phyloP scores from a whole-genome alignment of 2,888 invertebrate genomes.

The Mythimna impura region DNA sequence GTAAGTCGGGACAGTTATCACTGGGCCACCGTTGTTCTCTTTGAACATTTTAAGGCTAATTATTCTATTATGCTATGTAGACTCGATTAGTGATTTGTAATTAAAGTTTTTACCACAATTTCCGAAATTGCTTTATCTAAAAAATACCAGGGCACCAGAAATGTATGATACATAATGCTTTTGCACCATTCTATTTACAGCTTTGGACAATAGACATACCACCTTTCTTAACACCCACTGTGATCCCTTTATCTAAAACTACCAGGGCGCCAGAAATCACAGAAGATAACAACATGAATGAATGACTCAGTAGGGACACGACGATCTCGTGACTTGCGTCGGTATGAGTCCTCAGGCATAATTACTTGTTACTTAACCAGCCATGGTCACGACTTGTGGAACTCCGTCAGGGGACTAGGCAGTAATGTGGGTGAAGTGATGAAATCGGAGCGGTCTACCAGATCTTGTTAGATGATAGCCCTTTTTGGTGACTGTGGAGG shows the following conservation, averaged over 20 bases:
- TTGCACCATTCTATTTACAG: not conserved
- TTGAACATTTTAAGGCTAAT: too few species aligned
- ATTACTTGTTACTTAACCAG: slow-evolving; percentile 57
- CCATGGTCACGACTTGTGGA: slow-evolving; percentile 57
- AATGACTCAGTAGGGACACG: slow-evolving; percentile 41
- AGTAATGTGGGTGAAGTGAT: slow-evolving; percentile 41
- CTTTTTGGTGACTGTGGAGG: slow-evolving; percentile 39
- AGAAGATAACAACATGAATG: slow-evolving; percentile 39
- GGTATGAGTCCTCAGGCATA: slow-evolving; percentile 44
- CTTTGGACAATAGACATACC: not conserved
- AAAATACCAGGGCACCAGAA: too few species aligned
- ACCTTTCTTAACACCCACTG: not conserved
- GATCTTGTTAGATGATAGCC: slow-evolving; percentile 55
- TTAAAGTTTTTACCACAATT: too few species aligned
- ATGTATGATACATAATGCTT: not conserved
- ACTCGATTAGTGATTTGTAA: too few species aligned
- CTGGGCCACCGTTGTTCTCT: too few species aligned
- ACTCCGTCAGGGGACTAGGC: slow-evolving; percentile 24
- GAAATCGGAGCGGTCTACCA: slow-evolving; percentile 46
- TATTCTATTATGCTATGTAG: too few species aligned
- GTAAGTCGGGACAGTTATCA: too few species aligned
- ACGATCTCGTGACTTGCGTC: slow-evolving; percentile 25
- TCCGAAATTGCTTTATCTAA: too few species aligned
- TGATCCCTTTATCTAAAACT: not conserved
- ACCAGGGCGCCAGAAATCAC: slow-evolving; percentile 31